Percentiles rank a stretch among this genome's conserved stretches.
phyloP scores from a whole-genome alignment of 2,888 invertebrate species.

The Cetonia aurata region DNA sequence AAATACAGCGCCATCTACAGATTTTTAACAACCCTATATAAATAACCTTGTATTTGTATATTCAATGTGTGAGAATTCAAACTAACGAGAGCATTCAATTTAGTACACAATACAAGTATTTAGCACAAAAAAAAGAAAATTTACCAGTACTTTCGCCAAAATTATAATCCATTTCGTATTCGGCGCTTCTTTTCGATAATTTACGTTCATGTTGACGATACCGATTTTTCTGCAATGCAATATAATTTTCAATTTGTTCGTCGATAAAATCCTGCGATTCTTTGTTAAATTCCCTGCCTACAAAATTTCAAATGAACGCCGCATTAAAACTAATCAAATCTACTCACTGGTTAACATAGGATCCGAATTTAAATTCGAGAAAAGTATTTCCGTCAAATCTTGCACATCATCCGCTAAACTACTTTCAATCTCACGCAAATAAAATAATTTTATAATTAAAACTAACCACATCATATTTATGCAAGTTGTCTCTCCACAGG shows the following conservation, averaged over 20 bases:
- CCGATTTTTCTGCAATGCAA: slow-evolving; percentile 53
- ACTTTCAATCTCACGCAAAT: slow-evolving; percentile 6
- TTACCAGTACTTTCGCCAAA: background rate
- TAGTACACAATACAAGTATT: background rate
- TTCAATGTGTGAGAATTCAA: background rate
- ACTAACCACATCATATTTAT: slow-evolving; percentile 6
- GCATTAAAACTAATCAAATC: slow-evolving; percentile 12
- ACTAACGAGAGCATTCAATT: background rate
- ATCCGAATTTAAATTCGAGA: slow-evolving; percentile 51
- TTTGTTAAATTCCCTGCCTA: slow-evolving; percentile 53
- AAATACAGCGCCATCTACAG: background rate
- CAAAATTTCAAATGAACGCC: slow-evolving; percentile 38
- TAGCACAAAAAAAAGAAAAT: slow-evolving; percentile 3
- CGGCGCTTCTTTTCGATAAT: slow-evolving; percentile 13
- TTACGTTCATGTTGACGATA: slow-evolving; percentile 48
- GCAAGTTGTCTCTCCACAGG: too few species aligned
- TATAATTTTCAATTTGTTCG: slow-evolving; percentile 58
- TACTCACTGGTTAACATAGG: slow-evolving; percentile 51
- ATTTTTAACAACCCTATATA: too few species aligned
- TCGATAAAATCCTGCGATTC: slow-evolving; percentile 58
- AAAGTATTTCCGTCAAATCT: slow-evolving; percentile 52
- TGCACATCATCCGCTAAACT: slow-evolving; percentile 26
- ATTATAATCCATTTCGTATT: slow-evolving; percentile 3
- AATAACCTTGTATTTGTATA: too few species aligned
- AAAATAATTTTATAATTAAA: slow-evolving; percentile 27